phyloP scores from a whole-genome alignment of 2,888 invertebrate species.

The Mesochorus sp. region DNA sequence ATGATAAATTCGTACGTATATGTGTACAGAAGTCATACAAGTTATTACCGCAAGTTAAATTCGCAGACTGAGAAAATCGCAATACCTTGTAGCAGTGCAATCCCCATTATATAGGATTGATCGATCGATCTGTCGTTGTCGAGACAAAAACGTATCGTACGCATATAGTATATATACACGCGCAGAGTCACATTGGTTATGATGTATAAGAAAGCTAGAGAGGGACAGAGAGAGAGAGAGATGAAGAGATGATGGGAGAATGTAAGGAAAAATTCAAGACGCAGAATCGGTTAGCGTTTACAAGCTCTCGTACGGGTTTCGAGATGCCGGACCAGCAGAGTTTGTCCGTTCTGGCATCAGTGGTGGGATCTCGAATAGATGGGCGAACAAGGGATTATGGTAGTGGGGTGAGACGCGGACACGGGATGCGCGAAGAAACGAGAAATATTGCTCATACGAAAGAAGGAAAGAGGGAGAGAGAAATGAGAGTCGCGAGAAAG shows the following conservation, averaged over 20 bases:
- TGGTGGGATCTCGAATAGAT: conserved; percentile 50
- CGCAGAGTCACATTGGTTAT: conserved; percentile 14
- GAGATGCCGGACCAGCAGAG: conserved; percentile 29
- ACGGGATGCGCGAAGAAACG: conserved; percentile 50
- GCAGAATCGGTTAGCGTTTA: conserved; percentile 46
- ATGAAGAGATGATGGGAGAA: conserved; percentile 12
- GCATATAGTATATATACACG: too few relatives aligned
- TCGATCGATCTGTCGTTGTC: conserved; percentile 35
- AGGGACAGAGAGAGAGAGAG: conserved; percentile 10
- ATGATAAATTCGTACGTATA: too few relatives aligned
- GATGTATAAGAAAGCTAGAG: conserved; percentile 10
- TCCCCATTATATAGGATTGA: conserved; percentile 29
- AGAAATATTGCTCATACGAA: conserved; percentile 56
- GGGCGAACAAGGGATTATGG: conserved; percentile 47
- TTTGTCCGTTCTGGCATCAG: conserved; percentile 25
- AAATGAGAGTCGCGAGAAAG: conserved; percentile 55
- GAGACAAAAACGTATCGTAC: conserved; percentile 31
- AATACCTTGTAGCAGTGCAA: not conserved
- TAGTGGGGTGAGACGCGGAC: not conserved
- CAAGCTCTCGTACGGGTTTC: conserved; percentile 21
- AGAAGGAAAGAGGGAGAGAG: not conserved
- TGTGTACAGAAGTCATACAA: too few relatives aligned
- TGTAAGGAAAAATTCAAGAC: conserved; percentile 46
- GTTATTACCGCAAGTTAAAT: not conserved
- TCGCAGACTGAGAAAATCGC: not conserved